Conservation (phyloP, 2,113 vertebrate species). For the Vidua macroura region DNA sequence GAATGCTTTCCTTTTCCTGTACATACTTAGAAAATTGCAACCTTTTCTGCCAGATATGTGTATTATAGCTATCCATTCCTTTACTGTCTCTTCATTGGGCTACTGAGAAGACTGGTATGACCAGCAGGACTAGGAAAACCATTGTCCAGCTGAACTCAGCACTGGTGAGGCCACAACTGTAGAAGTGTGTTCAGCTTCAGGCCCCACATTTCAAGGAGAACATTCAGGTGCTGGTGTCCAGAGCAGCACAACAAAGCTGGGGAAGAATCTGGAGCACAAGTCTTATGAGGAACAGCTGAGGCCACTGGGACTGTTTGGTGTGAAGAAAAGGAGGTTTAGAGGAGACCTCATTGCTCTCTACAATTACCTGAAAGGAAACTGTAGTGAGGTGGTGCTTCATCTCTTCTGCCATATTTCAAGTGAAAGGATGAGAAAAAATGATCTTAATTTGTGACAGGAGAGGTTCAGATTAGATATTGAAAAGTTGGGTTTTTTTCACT, state of each 20-base stretch:
- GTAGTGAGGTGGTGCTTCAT: neutral
- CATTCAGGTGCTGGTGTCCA: neutral
- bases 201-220: neutral
- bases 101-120: neutral
- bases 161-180: neutral
- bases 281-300: neutral
- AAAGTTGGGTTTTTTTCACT: fast-evolving
- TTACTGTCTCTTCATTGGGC: neutral
- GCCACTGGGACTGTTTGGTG: neutral
- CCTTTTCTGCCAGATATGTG: neutral
- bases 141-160: neutral
- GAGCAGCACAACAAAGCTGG: neutral
- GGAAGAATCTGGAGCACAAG: neutral
- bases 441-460: too few relatives aligned
- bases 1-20: neutral
- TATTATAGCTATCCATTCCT: neutral
- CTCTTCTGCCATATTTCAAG: neutral
- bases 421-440: neutral
- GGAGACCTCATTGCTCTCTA: neutral
- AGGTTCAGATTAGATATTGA: neutral
- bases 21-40: neutral
- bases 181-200: neutral
- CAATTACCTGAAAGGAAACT: neutral
- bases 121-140: neutral
- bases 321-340: neutral